Base-by-base conservation (phyloP, 2,888 invertebrate species). In the Hirtodrosophila histrioides region DNA sequence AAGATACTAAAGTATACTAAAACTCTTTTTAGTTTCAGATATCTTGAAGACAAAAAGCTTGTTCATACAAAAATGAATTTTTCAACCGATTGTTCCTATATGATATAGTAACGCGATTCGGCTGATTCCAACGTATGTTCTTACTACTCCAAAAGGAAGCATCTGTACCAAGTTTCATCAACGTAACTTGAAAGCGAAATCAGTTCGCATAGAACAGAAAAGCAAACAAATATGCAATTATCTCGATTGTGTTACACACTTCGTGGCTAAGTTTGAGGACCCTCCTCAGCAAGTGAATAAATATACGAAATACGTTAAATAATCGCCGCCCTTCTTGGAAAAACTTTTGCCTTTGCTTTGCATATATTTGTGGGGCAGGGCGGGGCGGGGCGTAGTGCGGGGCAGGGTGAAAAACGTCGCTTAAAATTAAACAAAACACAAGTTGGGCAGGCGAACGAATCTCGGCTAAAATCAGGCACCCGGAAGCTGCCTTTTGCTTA, bases 351-450 rank as follows among this genome's bases (percentile, higher is more conserved):
- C 64, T 58, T 50, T 37, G 56, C 65, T 71, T 73, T 78, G 50
- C 65, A 65, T 61, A 60, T 66, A 51, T 39, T 46, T 12, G 2
- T 17, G 53, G 35, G 44, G 17, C 17, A 17, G 17, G 17, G 17
- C 1, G 2, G 17, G 17, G 17, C 17, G 17, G 17, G 35, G 8
- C 37, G 17, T 1, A 17, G 17, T 1, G 17, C 17, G 17, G 17
- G 35, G 8, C 37, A 45, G 17, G 27, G 8, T 66, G 80, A 69
- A 76, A 77, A 67, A 58, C 72, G 84, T 86, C 82, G 80, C 69
- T 78, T 86, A 68, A 75, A 73, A 73, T 75, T 78, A 83, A 87
- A 78, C 85, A 85, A 81, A 81, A 76, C 79, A 73, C 70, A 76
- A 78, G 66, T 69, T 74, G 63, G 31, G 9, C 31, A 9, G 46